These are phyloP conservation scores for Philopedon plagiatum DNA, from an alignment of 2,888 invertebrate species.

Conservation along the genomic window DNA sequence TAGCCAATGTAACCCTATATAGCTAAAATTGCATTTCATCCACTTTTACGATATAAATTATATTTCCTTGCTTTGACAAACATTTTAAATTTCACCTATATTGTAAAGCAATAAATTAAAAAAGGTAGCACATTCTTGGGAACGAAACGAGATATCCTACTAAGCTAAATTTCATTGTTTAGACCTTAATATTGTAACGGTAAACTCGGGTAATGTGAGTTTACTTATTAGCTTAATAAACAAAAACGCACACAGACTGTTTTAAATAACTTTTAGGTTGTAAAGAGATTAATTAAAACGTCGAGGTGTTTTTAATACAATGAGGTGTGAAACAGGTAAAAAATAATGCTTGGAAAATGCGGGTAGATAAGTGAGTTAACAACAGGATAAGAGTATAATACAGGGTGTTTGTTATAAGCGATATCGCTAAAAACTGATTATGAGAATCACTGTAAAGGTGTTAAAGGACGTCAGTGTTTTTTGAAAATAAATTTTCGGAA, in stretches of 20 bases:
- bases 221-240: conserved; percentile 50
- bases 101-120: conserved; percentile 23
- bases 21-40: too few relatives aligned
- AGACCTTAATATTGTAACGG: conserved; percentile 43
- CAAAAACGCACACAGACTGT: conserved; percentile 44
- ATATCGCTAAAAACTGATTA: too few relatives aligned
- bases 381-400: neutral
- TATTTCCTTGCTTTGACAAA: neutral
- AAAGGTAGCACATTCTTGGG: conserved; percentile 29
- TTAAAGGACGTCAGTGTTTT: too few relatives aligned
- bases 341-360: conserved; percentile 35
- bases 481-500: too few relatives aligned
- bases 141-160: conserved; percentile 28
- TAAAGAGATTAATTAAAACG: conserved; percentile 46
- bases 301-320: conserved; percentile 38
- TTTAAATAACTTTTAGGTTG: conserved; percentile 43
- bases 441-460: too few relatives aligned
- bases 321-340: conserved; percentile 45
- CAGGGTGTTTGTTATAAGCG: too few relatives aligned
- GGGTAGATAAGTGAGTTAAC: conserved; percentile 24
- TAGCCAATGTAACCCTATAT: too few relatives aligned
- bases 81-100: conserved; percentile 21
- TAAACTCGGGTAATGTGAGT: conserved; percentile 41
- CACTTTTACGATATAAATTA: too few relatives aligned
- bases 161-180: conserved; percentile 45